Conservation (phyloP, 2,888 invertebrate genomes). For the Sturmia bella region DNA sequence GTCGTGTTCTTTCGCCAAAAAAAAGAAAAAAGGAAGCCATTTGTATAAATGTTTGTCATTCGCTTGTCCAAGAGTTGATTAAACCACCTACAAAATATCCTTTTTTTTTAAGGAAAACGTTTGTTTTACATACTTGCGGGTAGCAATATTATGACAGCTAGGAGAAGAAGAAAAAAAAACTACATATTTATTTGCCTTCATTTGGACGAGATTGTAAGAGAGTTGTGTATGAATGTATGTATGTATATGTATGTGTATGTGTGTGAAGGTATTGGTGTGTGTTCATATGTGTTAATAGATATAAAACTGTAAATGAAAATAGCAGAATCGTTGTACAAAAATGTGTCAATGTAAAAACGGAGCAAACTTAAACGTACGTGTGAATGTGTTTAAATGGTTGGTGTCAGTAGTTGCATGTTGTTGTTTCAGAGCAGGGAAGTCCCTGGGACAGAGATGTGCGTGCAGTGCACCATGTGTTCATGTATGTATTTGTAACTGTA, state of each 20-base stretch:
- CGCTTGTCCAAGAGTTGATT: conserved; percentile 34
- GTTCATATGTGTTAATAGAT: neutral
- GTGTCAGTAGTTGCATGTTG: neutral
- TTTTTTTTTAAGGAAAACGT: conserved; percentile 25
- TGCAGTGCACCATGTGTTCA: neutral
- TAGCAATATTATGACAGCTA: neutral
- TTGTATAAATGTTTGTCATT: conserved; percentile 7
- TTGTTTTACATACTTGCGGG: conserved; percentile 30
- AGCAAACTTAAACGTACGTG: neutral
- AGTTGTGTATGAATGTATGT: neutral
- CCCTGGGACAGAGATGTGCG: neutral
- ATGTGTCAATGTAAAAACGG: conserved; percentile 28
- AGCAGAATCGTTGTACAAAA: conserved; percentile 4
- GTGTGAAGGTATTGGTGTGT: neutral
- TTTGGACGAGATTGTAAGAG: neutral
- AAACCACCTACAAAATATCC: conserved; percentile 19
- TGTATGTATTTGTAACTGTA: conserved; percentile 4
- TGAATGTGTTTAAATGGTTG: neutral
- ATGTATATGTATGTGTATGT: neutral
- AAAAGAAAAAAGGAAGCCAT: neutral
- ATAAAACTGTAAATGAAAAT: conserved; percentile 8
- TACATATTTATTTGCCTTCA: conserved; percentile 4
- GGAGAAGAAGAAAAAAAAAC: neutral
- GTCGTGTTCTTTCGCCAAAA: neutral
- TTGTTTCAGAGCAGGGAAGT: no score